phyloP scores from a whole-genome alignment of 2,113 vertebrate species.

The Erythrocebus patas region DNA sequence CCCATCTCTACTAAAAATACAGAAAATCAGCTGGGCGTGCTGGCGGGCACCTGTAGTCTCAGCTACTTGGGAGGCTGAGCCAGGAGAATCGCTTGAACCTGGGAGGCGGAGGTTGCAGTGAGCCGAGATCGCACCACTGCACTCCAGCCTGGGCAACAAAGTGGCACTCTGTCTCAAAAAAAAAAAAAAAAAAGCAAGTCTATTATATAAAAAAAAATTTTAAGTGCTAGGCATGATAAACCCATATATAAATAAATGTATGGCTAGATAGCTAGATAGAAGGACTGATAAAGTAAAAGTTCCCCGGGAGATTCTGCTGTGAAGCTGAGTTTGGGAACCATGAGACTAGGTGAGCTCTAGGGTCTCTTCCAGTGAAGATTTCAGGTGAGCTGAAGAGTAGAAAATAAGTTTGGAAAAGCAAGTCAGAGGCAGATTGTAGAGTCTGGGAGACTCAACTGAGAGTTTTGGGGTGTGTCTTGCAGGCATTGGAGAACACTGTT shows the following conservation, averaged over 20 bases:
- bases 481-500: neutral
- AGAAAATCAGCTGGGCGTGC: too few species aligned
- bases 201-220: neutral
- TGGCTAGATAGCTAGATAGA: neutral
- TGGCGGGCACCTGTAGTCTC: too few species aligned
- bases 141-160: too few species aligned
- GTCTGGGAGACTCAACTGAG: neutral
- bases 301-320: neutral
- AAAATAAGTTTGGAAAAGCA: neutral
- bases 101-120: too few species aligned
- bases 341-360: fast-evolving
- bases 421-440: neutral
- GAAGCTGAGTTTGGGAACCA: neutral
- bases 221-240: neutral
- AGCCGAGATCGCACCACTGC: too few species aligned
- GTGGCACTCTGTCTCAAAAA: too few species aligned
- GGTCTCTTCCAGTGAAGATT: neutral
- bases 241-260: neutral
- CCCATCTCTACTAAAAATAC: too few species aligned
- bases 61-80: too few species aligned
- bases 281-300: neutral
- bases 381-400: neutral
- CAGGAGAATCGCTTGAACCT: too few species aligned
- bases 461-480: neutral
- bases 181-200: too few species aligned